Evolutionary conservation across 2,888 invertebrate genomes (phyloP).

Genomic region (Yponomeuta evonymella): DNA sequence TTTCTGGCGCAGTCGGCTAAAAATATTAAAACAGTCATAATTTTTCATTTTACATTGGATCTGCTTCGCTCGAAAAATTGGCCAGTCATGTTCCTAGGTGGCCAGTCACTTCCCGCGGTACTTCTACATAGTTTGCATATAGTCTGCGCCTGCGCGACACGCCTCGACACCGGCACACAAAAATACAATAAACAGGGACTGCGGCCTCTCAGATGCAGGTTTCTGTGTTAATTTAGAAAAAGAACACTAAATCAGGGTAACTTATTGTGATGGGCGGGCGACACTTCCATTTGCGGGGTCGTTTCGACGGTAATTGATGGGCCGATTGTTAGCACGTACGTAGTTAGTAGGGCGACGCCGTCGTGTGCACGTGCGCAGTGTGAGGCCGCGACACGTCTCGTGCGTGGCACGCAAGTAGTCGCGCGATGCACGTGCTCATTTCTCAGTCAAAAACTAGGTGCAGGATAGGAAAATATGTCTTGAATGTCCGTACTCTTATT

Average conservation of each 20-base stretch:
- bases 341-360: not conserved
- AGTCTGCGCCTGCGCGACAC: conserved; percentile 33
- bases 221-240: not conserved
- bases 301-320: not conserved
- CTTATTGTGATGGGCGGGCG: not conserved
- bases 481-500: no score
- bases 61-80: no score
- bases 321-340: not conserved
- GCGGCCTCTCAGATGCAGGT: conserved; percentile 5
- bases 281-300: not conserved
- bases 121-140: conserved; percentile 23
- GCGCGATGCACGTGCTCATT: no score
- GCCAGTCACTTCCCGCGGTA: not conserved
- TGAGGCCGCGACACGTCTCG: no score
- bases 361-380: not conserved
- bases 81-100: no score
- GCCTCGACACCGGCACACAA: conserved; percentile 33
- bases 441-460: no score
- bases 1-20: no score
- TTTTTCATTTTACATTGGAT: no score
- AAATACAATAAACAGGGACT: conserved; percentile 29
- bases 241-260: not conserved
- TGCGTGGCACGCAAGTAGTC: no score
- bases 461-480: no score
- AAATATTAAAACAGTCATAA: no score